Conservation (phyloP, 1,140 invertebrate genomes). For the Heliconius hewitsoni region DNA sequence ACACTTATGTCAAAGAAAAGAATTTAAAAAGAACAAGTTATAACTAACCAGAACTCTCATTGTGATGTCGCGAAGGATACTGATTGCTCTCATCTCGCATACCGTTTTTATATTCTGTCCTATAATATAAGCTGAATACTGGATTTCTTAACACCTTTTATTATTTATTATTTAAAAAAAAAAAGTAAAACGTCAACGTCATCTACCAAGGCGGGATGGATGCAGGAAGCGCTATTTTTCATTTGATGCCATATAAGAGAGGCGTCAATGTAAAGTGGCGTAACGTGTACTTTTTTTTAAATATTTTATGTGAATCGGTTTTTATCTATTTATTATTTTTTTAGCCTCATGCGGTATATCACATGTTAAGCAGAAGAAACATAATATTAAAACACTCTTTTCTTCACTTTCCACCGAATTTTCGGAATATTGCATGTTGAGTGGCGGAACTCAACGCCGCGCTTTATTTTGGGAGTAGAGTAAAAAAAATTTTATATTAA, state of each 20-base stretch:
- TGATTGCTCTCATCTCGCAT: constrained; percentile 59
- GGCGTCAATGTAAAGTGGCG: constrained; percentile 3
- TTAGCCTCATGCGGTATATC: constrained; percentile 14
- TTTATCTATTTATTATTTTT: constrained; percentile 22
- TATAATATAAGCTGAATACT: constrained; percentile 48
- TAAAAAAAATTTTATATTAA: no score
- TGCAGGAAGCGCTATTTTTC: constrained; percentile 64
- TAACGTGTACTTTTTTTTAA: neutral
- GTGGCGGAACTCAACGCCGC: no score
- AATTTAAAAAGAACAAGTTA: constrained; percentile 16
- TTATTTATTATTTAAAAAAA: constrained; percentile 42
- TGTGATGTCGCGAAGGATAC: constrained; percentile 67
- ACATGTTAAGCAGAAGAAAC: constrained; percentile 43
- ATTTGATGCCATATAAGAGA: constrained; percentile 7
- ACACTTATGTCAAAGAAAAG: constrained; percentile 23
- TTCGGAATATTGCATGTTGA: no score
- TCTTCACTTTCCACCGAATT: no score
- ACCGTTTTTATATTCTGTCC: constrained; percentile 64
- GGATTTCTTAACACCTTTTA: constrained; percentile 39
- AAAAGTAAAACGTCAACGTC: constrained; percentile 54
- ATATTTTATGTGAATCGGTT: neutral
- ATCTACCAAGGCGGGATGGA: constrained; percentile 58
- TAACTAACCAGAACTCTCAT: constrained; percentile 76
- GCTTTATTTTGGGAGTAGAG: no score
- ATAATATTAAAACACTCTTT: no score